These are phyloP conservation scores for Phorcus lineatus DNA, from an alignment of 2,888 invertebrate genomes.

Conservation along the genomic window DNA sequence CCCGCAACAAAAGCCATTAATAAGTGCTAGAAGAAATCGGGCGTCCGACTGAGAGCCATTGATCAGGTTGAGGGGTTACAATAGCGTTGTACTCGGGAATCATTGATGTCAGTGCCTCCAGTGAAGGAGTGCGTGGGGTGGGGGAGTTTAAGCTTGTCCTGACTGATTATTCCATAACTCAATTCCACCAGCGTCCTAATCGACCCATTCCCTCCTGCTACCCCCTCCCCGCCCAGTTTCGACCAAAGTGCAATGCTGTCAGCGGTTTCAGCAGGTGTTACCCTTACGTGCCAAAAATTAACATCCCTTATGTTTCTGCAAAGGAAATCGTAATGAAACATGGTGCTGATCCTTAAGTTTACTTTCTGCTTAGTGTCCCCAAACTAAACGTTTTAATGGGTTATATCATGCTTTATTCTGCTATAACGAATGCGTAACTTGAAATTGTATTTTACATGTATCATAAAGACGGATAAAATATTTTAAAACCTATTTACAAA, in stretches of 20 bases:
- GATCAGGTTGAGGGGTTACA: neutral
- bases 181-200: neutral
- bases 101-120: neutral
- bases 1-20: too few species aligned
- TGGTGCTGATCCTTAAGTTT: too few species aligned
- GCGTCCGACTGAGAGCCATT: neutral
- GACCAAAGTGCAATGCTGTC: neutral
- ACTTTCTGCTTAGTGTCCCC: too few species aligned
- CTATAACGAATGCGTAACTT: too few species aligned
- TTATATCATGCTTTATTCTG: too few species aligned
- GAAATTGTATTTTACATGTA: too few species aligned
- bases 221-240: neutral
- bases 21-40: too few species aligned
- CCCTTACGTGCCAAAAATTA: neutral
- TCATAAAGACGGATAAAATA: too few species aligned
- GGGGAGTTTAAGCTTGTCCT: neutral
- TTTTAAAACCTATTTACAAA: too few species aligned
- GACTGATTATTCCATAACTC: neutral
- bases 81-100: neutral
- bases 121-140: neutral
- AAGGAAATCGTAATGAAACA: too few species aligned
- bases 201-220: neutral
- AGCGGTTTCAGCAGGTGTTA: neutral
- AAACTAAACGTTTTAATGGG: too few species aligned
- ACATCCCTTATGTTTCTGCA: too few species aligned